These are phyloP conservation scores for Triplophysa rosa DNA, from an alignment of 2,113 vertebrate genomes.

Conservation along the genomic window DNA sequence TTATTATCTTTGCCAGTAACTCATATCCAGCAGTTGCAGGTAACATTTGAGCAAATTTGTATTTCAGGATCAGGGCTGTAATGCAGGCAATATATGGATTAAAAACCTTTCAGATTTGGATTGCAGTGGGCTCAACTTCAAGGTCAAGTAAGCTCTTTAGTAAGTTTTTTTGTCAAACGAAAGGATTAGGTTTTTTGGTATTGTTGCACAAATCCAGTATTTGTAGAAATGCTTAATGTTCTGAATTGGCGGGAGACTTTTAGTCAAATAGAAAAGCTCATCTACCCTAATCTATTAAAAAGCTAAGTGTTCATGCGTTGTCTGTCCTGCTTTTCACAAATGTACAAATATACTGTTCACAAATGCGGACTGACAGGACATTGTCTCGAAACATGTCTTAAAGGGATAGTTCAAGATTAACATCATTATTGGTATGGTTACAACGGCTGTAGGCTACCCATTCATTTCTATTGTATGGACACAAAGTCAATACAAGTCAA, in stretches of 20 bases:
- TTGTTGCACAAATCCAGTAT: constrained; percentile 4
- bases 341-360: too few species aligned
- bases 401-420: too few species aligned
- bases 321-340: too few species aligned
- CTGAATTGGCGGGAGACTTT: background rate
- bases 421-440: too few species aligned
- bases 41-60: background rate
- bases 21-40: constrained; percentile 11
- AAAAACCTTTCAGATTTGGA: background rate
- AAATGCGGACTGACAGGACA: too few species aligned
- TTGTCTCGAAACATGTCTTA: too few species aligned
- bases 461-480: too few species aligned
- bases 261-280: constrained; percentile 9
- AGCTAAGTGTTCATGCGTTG: background rate
- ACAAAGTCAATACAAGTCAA: too few species aligned
- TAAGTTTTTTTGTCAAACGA: constrained; percentile 1
- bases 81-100: background rate
- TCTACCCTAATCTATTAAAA: background rate
- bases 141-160: background rate
- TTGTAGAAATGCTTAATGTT: background rate
- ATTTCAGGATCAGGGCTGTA: background rate
- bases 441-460: too few species aligned
- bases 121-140: background rate
- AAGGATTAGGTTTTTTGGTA: constrained; percentile 5
- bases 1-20: background rate